Evolutionary conservation across 2,888 invertebrate genomes (phyloP), one percentile per base, ranked within the genome.

Genomic region (Deroplatys truncata): DNA sequence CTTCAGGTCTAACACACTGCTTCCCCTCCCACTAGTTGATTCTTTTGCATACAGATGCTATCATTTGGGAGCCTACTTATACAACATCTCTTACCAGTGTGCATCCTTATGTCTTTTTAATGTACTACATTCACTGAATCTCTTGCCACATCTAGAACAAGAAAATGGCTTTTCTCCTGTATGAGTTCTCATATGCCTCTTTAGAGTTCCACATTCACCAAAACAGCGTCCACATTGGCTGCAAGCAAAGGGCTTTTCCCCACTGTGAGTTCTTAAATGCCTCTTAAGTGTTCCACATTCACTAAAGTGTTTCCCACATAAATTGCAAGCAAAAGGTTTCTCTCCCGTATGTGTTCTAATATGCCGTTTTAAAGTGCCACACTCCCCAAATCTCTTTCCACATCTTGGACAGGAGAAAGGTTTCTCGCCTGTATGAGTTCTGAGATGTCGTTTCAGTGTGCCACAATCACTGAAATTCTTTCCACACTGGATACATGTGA

Each of bases 21-120:
- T 5, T 31, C 31, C 31, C 31, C 31, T 31, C 31, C 31, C n/a
- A 2, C 31, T 5, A 31, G 5, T 2, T 31, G 5, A 4, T 31
- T 31, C 31, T 31, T 31, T 31, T 31, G 31, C 31, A 31, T 4
- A 31, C 31, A 31, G 31, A 5, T 31, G 31, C 31, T 31, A 31
- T 4, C 35, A 35, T 35, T 35, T 35, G 8, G 35, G 35, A 35
- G 35, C 8, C 7, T 35, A 35, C 0, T 8, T 35, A 43, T 43
- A 43, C 43, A 43, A 35, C 9, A 35, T 10, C 13, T 86, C 82
- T 86, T 82, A 86, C 86, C 86, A 86, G 5, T 86, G 86, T 29
- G 82, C 82, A 86, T 86, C 86, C 82, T 86, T 86, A 31, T 86
- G 86, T 82, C 86, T 86, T 86, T 86, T 86, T 20, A 86, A 29